phyloP scores from a whole-genome alignment of 2,797 vertebrate genomes.

The Rhinoraja longicauda region DNA sequence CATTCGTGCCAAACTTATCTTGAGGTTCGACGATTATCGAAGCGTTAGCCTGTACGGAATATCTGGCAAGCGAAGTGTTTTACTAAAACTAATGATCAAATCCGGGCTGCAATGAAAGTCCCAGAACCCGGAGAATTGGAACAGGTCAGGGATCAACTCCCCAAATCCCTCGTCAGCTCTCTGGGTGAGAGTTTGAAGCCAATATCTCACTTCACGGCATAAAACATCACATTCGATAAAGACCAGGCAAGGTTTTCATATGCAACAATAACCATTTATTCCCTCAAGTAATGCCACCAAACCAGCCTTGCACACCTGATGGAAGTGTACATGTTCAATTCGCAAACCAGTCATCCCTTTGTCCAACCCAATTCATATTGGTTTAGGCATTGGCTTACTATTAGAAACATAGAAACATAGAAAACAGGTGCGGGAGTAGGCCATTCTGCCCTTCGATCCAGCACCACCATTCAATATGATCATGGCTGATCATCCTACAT shows the following conservation, averaged over 20 bases:
- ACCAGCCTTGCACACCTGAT: not conserved
- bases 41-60: not conserved
- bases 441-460: too few relatives aligned
- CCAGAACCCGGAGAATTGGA: not conserved
- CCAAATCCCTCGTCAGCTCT: not conserved
- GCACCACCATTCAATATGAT: too few relatives aligned
- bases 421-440: too few relatives aligned
- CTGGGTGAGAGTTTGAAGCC: not conserved
- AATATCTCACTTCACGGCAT: not conserved
- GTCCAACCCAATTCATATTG: too few relatives aligned
- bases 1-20: not conserved
- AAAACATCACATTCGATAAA: not conserved
- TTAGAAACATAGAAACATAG: too few relatives aligned
- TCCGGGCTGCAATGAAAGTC: not conserved
- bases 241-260: not conserved
- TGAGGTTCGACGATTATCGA: not conserved
- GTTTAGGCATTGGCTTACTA: too few relatives aligned
- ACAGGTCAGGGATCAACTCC: not conserved
- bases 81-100: not conserved
- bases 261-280: not conserved
- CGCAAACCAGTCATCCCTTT: too few relatives aligned
- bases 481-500: too few relatives aligned
- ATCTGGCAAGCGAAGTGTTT: not conserved
- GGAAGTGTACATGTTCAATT: too few relatives aligned
- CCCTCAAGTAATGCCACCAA: not conserved